phyloP scores from a whole-genome alignment of 2,113 vertebrate genomes.

The Nothocercus julius region DNA sequence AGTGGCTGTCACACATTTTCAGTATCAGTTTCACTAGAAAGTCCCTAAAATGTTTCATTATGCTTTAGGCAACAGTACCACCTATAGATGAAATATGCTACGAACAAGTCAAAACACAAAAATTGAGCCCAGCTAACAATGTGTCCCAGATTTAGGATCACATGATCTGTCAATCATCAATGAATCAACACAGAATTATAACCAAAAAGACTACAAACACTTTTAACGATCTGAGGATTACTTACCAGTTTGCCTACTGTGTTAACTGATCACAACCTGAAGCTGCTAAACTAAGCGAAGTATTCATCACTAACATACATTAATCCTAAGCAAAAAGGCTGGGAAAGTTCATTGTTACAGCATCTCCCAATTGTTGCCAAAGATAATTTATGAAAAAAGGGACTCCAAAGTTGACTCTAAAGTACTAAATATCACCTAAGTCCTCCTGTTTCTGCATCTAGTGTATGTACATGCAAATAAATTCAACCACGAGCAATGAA shows the following conservation, averaged over 20 bases:
- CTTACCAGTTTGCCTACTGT: background rate
- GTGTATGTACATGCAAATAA: background rate
- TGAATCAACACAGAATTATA: background rate
- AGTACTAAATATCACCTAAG: background rate
- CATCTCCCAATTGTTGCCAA: background rate
- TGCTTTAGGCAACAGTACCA: slow-evolving; percentile 62
- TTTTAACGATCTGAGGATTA: background rate
- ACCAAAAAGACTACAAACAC: background rate
- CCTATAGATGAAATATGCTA: slow-evolving; percentile 50
- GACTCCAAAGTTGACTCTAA: background rate
- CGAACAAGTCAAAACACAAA: background rate
- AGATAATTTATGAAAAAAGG: background rate
- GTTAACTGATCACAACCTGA: background rate
- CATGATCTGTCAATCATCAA: background rate
- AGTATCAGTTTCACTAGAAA: background rate
- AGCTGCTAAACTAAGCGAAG: background rate
- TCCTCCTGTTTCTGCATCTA: background rate
- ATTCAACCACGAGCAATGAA: background rate
- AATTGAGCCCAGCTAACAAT: background rate
- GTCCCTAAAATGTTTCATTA: background rate
- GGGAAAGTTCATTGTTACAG: background rate
- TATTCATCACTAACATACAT: background rate
- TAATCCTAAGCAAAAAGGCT: background rate
- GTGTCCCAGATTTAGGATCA: background rate
- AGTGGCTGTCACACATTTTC: background rate